Conservation (phyloP, 2,797 vertebrate genomes). For the Bradypodion pumilum region DNA sequence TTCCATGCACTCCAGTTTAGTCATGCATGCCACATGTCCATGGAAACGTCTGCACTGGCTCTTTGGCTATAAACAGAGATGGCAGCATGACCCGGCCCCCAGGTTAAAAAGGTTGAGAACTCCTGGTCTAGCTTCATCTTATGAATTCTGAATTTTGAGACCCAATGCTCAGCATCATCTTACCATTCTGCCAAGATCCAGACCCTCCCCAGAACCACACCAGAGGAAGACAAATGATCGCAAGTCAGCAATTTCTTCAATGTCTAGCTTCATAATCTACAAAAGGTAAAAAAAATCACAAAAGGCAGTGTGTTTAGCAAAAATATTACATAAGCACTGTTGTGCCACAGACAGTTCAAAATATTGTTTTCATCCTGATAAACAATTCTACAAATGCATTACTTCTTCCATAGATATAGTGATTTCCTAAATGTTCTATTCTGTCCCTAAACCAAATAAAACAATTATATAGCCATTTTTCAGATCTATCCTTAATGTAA, state of each 20-base stretch:
- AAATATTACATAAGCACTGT: neutral
- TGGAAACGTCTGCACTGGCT: no score
- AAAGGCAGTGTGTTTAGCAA: constrained; percentile 11
- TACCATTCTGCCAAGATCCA: constrained; percentile 97
- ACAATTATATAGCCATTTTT: neutral
- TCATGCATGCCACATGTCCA: no score
- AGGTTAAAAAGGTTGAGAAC: no score
- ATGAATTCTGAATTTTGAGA: constrained; percentile 43
- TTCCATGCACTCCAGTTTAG: no score
- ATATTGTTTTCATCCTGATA: neutral
- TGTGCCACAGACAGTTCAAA: neutral
- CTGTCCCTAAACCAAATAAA: neutral
- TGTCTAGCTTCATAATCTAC: constrained; percentile 98
- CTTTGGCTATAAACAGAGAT: no score
- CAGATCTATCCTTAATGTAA: neutral
- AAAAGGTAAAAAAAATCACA: constrained; percentile 24
- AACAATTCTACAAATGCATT: neutral
- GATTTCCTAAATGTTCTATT: neutral
- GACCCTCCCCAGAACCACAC: constrained; percentile 96
- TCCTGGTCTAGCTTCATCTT: neutral
- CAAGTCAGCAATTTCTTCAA: constrained; percentile 93
- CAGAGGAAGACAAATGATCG: constrained; percentile 97
- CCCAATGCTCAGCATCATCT: constrained; percentile 63
- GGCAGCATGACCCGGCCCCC: no score
- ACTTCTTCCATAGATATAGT: neutral